phyloP scores from a whole-genome alignment of 2,888 invertebrate genomes.

The Torymus aiolomorphi region DNA sequence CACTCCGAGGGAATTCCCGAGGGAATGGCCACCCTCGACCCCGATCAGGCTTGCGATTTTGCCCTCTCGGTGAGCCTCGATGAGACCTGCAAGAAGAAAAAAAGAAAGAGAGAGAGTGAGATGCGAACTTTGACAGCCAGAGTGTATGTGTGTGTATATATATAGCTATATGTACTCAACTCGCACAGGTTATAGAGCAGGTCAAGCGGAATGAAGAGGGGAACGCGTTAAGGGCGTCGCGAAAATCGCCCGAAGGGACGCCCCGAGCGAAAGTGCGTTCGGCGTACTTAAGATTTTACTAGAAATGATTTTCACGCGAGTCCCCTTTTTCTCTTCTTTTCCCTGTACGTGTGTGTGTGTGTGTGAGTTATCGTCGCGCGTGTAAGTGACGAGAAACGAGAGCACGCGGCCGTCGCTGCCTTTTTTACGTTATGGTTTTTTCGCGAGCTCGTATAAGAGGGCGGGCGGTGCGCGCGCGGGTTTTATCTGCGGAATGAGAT shows the following conservation, averaged over 20 bases:
- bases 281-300: background rate
- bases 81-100: conserved; percentile 78
- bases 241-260: background rate
- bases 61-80: conserved; percentile 83
- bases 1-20: conserved; percentile 92
- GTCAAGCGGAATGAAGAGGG: conserved; percentile 13
- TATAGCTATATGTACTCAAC: background rate
- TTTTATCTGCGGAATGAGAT: conserved; percentile 24
- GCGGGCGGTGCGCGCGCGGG: background rate
- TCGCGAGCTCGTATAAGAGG: conserved; percentile 6
- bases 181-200: background rate
- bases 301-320: conserved; percentile 4
- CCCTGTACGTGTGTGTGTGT: no score
- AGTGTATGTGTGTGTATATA: background rate
- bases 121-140: background rate
- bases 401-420: no score
- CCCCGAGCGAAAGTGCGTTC: no score
- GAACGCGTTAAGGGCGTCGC: background rate
- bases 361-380: no score
- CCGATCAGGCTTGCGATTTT: conserved; percentile 93
- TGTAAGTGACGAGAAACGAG: no score
- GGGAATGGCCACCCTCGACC: conserved; percentile 93
- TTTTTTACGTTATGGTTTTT: background rate
- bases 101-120: background rate
- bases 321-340: background rate